A percentile compares a stretch with the other conserved stretches of the same genome.
Conservation (phyloP, 2,888 invertebrate species). For the Metopia argyrocephala region DNA sequence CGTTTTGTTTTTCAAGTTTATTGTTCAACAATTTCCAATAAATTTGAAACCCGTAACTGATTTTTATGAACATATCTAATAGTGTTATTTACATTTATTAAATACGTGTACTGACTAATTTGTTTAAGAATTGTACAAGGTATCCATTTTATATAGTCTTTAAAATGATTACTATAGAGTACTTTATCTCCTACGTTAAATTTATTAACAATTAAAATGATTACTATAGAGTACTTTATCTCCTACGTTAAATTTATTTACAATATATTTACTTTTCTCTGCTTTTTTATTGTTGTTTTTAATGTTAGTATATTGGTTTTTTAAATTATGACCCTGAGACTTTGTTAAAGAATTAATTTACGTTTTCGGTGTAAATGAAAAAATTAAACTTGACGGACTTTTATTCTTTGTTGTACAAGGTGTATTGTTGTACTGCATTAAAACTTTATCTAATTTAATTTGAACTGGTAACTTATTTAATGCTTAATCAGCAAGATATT, state of each 20-base stretch:
- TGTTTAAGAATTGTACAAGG: constrained; percentile 26
- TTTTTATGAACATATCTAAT: constrained; percentile 26
- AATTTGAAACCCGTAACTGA: constrained; percentile 18
- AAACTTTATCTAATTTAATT: too few relatives aligned
- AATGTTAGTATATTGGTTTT: too few relatives aligned
- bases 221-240: constrained; percentile 29
- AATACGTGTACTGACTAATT: constrained; percentile 15
- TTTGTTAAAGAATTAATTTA: constrained; percentile 8
- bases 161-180: constrained; percentile 31
- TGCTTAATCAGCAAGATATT: too few relatives aligned
- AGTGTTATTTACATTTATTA: constrained; percentile 14
- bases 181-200: constrained; percentile 20
- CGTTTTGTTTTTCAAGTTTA: not conserved
- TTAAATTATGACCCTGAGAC: not conserved
- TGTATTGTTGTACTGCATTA: constrained; percentile 11
- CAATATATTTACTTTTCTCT: not conserved
- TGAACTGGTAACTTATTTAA: too few relatives aligned
- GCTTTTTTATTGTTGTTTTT: not conserved
- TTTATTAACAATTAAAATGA: too few relatives aligned
- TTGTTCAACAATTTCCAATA: constrained; percentile 13
- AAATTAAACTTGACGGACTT: constrained; percentile 26
- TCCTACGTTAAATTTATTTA: too few relatives aligned
- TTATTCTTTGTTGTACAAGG: constrained; percentile 21
- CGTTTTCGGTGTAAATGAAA: constrained; percentile 18
- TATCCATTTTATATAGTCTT: constrained; percentile 20